Conservation (phyloP, 2,113 vertebrate genomes). For the Carollia perspicillata region DNA sequence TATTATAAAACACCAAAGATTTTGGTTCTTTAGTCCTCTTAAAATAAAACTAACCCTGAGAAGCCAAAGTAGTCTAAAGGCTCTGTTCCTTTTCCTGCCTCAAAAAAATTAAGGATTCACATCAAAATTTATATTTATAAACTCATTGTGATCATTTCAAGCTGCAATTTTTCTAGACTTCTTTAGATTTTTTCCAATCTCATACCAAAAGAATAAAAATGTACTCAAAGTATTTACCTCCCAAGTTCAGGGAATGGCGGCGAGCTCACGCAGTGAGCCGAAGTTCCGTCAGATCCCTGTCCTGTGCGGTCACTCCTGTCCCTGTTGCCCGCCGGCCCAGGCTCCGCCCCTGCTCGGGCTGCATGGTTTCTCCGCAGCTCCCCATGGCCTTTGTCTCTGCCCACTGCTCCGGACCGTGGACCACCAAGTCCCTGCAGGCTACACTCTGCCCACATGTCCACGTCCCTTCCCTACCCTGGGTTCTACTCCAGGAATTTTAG, state of each 20-base stretch:
- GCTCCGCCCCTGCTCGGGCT: too few relatives aligned
- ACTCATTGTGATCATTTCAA: neutral
- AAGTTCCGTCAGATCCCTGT: neutral
- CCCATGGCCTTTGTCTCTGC: neutral
- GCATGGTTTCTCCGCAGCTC: neutral
- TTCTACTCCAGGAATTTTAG: neutral
- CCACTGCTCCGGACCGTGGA: neutral
- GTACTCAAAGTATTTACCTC: neutral
- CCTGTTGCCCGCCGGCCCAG: rapidly evolving
- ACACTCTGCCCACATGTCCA: neutral
- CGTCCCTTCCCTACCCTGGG: neutral
- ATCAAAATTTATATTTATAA: neutral
- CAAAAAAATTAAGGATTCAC: neutral
- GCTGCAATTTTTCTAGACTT: neutral
- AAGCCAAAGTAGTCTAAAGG: neutral
- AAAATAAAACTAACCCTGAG: neutral
- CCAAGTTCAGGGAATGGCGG: neutral
- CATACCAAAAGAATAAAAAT: neutral
- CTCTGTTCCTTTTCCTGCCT: neutral
- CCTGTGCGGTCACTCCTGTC: neutral
- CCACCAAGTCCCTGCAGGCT: rapidly evolving
- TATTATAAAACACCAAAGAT: neutral
- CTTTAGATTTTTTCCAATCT: neutral
- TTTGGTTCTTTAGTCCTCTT: neutral
- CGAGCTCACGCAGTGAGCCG: neutral